These are phyloP conservation scores for Jordanella pulchra DNA, from an alignment of 2,797 vertebrate species.

Conservation along the genomic window DNA sequence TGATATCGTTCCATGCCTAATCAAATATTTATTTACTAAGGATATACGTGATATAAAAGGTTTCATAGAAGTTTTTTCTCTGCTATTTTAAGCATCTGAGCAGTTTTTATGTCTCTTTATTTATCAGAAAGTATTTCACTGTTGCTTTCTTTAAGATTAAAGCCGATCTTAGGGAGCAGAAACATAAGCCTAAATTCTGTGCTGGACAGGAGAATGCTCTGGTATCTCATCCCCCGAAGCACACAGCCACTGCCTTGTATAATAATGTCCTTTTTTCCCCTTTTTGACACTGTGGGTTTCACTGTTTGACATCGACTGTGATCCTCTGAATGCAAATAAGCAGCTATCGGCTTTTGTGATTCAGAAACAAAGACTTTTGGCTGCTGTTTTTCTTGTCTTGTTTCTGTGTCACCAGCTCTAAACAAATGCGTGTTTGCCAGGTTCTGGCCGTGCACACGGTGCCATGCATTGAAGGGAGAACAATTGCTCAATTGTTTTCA, in stretches of 20 bases:
- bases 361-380: conserved; percentile 64
- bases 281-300: conserved; percentile 57
- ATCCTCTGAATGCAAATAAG: conserved; percentile 73
- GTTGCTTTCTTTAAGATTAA: conserved; percentile 71
- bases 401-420: conserved; percentile 62
- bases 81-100: conserved; percentile 49
- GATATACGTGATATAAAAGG: too few relatives aligned
- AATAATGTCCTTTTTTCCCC: conserved; percentile 54
- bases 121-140: conserved; percentile 75
- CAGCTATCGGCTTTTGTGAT: conserved; percentile 69
- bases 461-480: conserved; percentile 37
- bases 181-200: conserved; percentile 68
- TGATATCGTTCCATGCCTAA: background rate
- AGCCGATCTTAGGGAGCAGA: conserved; percentile 64
- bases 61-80: background rate
- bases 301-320: conserved; percentile 60
- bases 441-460: conserved; percentile 42
- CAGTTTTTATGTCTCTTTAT: conserved; percentile 60
- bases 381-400: conserved; percentile 64
- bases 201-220: conserved; percentile 68
- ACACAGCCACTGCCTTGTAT: conserved; percentile 52
- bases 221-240: conserved; percentile 58
- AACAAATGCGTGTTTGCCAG: conserved; percentile 65
- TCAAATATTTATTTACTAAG: background rate
- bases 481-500: conserved; percentile 61